phyloP scores from a whole-genome alignment of 2,797 vertebrate genomes.

The Spondyliosoma cantharus region DNA sequence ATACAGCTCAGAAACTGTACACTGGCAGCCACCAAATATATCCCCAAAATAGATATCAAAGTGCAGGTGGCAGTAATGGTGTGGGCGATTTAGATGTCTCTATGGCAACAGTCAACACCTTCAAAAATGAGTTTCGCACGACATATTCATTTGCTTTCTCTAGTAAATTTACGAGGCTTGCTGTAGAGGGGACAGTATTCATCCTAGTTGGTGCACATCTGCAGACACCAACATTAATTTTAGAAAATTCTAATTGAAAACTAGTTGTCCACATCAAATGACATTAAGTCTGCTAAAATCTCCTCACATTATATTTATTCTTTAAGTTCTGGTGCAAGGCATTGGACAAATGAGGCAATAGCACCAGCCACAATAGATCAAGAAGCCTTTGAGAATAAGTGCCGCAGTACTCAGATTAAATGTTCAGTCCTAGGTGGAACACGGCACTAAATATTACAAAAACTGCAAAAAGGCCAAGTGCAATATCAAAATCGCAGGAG shows the following conservation, averaged over 20 bases:
- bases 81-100: conserved; percentile 33
- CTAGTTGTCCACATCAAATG: background rate
- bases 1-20: conserved; percentile 16
- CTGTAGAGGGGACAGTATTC: background rate
- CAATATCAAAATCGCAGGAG: too few relatives aligned
- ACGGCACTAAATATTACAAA: too few relatives aligned
- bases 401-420: background rate
- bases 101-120: conserved; percentile 13
- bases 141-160: background rate
- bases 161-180: background rate
- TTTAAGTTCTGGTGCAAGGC: background rate
- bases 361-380: background rate
- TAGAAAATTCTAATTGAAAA: background rate
- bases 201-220: background rate
- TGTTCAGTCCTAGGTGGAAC: too few relatives aligned
- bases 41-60: conserved; percentile 46
- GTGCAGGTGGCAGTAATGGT: conserved; percentile 10
- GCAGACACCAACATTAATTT: background rate
- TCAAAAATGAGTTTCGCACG: background rate
- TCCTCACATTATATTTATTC: background rate
- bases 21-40: conserved; percentile 28
- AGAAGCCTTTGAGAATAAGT: background rate
- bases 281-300: background rate
- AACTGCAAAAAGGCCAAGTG: too few relatives aligned
- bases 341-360: background rate